Evolutionary conservation across 2,888 invertebrate species (phyloP), one percentile per base, ranked within the genome.

Genomic region (Brachylomia viminalis): DNA sequence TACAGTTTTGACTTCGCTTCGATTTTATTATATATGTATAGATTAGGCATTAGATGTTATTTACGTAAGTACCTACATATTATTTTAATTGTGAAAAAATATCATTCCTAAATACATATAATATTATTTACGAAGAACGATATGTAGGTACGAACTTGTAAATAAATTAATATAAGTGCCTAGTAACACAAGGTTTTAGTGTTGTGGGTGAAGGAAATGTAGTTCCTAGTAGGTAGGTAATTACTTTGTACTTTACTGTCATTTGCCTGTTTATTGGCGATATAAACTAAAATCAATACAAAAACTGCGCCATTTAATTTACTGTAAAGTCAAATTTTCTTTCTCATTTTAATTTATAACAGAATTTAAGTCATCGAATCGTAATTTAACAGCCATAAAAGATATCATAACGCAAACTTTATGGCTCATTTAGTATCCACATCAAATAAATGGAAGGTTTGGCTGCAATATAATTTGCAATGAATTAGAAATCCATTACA

Each of bases 401-500:
- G 47, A 72, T 64, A 71, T 61, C 56, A 52, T 73, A 80, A 79
- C 61, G 66, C 42, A n/a, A 30, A 30, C 2, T 49, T 77, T 82
- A 84, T 77, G 79, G 72, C 38, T n/a, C 75, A 65, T 84, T 84
- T 59, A 82, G 64, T 56, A 23, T 7, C 17, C 30, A 47, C 66
- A 56, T 66, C 69, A 71, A 77, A 72, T 67, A 76, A 80, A 83
- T 69, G 33, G 54, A 58, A 11, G 68, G 64, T 68, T 64, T 33
- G 49, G 2, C 6, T 13, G 54, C 49, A 83, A 79, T 56, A 45
- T 58, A 56, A 83, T 70, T 79, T 52, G 0, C 4, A 67, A 56
- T 42, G 59, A 83, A 83, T 81, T 83, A 83, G n/a, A 59, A 81
- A 83, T 5, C 52, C 84, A 82, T 81, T 69, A 83, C 45, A 27